Evolutionary conservation across 1,140 invertebrate species (phyloP).

Genomic region (Plutomurus gul): DNA sequence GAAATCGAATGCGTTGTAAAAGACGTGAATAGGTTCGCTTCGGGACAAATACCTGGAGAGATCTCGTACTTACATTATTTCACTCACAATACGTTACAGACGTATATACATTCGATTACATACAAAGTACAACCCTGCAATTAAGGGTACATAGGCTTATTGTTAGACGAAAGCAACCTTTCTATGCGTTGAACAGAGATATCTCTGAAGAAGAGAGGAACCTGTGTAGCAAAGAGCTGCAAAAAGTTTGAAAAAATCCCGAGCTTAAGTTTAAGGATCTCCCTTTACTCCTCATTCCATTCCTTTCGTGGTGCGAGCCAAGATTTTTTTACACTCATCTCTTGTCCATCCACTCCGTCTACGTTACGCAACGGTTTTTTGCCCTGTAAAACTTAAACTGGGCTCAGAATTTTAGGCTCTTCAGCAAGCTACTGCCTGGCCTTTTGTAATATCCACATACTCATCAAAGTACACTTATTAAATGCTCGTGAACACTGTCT

Average conservation of each 20-base stretch:
- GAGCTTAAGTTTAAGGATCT: background rate
- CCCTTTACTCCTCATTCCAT: conserved; percentile 16
- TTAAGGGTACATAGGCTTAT: no score
- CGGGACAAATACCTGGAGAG: conserved; percentile 42
- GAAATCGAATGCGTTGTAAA: background rate
- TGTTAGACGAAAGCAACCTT: no score
- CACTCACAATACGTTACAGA: background rate
- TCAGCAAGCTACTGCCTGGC: no score
- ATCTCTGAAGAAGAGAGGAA: no score
- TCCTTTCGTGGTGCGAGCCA: conserved; percentile 11
- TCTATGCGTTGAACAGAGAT: no score
- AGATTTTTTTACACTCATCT: background rate
- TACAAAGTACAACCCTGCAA: background rate
- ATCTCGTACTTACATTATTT: background rate
- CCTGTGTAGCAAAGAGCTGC: no score
- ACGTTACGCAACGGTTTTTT: background rate
- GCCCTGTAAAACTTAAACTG: conserved; percentile 8
- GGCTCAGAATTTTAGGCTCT: background rate
- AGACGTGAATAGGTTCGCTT: background rate
- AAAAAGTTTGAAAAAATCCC: conserved; percentile 9
- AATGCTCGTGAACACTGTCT: no score
- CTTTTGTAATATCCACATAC: no score
- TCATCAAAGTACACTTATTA: no score
- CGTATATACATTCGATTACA: background rate
- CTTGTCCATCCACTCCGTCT: conserved; percentile 13